Evolutionary conservation across 2,113 vertebrate species (phyloP), one percentile per base, ranked within the genome.

Genomic region (Crotalus tigris): DNA sequence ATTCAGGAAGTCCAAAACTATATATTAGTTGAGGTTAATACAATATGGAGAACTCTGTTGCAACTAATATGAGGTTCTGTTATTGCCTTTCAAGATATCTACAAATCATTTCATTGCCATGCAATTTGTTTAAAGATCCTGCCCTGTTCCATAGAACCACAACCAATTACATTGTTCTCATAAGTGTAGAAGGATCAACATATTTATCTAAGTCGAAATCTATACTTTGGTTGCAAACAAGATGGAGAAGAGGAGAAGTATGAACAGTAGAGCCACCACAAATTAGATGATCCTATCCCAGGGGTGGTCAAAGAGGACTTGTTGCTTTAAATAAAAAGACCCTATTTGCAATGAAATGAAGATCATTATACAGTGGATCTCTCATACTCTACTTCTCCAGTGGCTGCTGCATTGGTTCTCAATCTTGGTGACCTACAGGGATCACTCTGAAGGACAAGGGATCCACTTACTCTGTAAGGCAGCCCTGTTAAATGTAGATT

Each of bases 91-190:
- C 10, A 86, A 91, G 89, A 95, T 92, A 93, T 69, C 44, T 93
- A 90, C 86, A 95, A 94, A 94, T 94, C 46, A 91, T 89, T 92
- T 92, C 94, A 95, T 85, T 94, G 87, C 91, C 85, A 92, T 92
- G 49, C 88, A 94, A 90, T 58, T 87, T 90, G 93, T 33, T 95
- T 94, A 90, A 86, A 81, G 87, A 91, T 49, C 85, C 91, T n/a
- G 21, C 12, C 75, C 91, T 93, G 64, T 61, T 88, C 91, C 85
- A 13, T 6, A 9, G 49, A 88, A 64, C 54, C 91, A 15, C 57
- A 33, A 51, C 53, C 81, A 94, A 95, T 94, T 89, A 81, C 61
- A 49, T 49, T 85, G 64, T 90, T 85, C 64, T 4, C 29, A 59
- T 19, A 1, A 0, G 0, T 57, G 57, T 4, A 1, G 13, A 54